Evolutionary conservation across 2,888 invertebrate genomes (phyloP), one percentile per base, ranked within the genome.

Genomic region (Sympetrum striolatum): DNA sequence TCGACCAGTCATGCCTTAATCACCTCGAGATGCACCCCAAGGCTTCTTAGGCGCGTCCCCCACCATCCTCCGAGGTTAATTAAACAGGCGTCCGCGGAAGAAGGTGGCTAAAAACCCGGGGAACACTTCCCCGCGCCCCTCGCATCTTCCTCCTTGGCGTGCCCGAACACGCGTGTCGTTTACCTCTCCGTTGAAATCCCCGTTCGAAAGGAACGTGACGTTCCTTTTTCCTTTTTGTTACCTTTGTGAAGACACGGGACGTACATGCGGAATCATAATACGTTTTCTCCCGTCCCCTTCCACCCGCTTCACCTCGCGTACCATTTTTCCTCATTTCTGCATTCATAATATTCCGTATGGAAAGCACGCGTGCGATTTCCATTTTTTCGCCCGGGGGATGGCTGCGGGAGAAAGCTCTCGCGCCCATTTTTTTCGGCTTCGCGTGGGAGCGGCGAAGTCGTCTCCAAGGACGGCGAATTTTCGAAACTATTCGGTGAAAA

Each of bases 221-320:
- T 15, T 53, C 82, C 58, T 58, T 82, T 82, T 15, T 64, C n/a
- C 64, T 0, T 64, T 64, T 64, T 64, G n/a, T 73, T 73, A 31
- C 25, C 73, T 73, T 31, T 82, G 82, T 48, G 37, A 48, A 48
- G 44, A n/a, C 81, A 25, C 53, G 81, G 25, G 82, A 22, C 31
- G 25, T 58, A 82, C 82, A 35, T 53, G 82, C 58, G 53, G 82
- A 82, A 82, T 82, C 82, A 35, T 82, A 58, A 82, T 58, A 82
- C 18, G 53, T 25, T 58, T 14, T 25, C 81, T 48, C 48, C 60
- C 25, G n/a, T 39, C 31, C 80, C 22, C n/a, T 39, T n/a, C 81
- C 39, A 37, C 81, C 81, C n/a, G 10, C 14, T 48, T 14, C 25
- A 12, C 81, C 44, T 22, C 81, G n/a, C 44, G 14, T 58, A 25